Base-by-base conservation (phyloP, 2,797 vertebrate genomes). In the Phylloscopus collybita region DNA sequence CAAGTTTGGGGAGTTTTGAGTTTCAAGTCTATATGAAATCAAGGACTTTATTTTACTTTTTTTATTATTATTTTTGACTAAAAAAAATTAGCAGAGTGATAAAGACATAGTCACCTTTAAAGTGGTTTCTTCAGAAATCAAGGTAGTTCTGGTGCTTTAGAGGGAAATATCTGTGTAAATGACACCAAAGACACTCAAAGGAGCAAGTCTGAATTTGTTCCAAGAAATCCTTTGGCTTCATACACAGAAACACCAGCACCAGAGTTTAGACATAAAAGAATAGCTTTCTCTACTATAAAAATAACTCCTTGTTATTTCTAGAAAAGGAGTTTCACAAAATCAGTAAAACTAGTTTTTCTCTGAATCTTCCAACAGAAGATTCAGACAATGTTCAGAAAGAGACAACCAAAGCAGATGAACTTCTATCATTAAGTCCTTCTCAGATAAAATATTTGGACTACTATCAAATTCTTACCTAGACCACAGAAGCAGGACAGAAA, bases 381-480 rank as follows among this genome's bases (percentile, higher is more conserved):
- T 79, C 42, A 70, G 21, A 32, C 21, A 56, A 32, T 49, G 26
- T 34, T 78, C 56, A 62, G 34, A 91, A 85, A 87, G 2, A 85
- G 45, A 83, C 80, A 80, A 50, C 36, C 57, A 74, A 70, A 92
- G 56, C 20, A 85, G 45, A 47, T 51, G 6, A 71, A 67, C 7
- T 64, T 80, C 27, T 80, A 32, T 59, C 32, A 78, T 75, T 61
- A 88, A 75, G 86, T 47, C 5, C 29, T 87, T 71, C 56, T 54
- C 40, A 74, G 75, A 74, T 30, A 79, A 91, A 88, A 51, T 81
- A 81, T 56, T 92, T 92, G 76, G 47, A 84, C 32, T 65, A 20
- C 30, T 76, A 19, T 34, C 73, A 90, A 90, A 44, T 88, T 51
- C 44, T 60, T 86, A 88, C 71, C 88, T 93, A 89, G 60, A 92